These are phyloP conservation scores for Gari tellinella DNA, from an alignment of 2,888 invertebrate species.

Conservation along the genomic window DNA sequence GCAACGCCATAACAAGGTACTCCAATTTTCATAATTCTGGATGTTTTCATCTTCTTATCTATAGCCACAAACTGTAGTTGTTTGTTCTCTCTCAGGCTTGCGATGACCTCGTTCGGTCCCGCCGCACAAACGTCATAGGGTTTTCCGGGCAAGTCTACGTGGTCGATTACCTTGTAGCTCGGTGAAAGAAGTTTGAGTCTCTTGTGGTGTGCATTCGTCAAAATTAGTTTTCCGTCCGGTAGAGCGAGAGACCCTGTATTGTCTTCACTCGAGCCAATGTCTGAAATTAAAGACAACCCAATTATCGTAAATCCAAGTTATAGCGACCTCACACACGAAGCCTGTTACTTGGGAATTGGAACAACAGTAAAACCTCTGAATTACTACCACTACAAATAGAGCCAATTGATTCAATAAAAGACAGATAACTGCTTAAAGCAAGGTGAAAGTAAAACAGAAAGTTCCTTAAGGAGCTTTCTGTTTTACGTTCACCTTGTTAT, in stretches of 20 bases:
- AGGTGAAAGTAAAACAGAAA: no score
- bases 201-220: slow-evolving; percentile 53
- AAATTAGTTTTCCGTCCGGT: slow-evolving; percentile 39
- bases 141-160: slow-evolving; percentile 53
- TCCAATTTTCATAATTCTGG: slow-evolving; percentile 36
- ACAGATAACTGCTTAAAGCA: no score
- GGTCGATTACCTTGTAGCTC: slow-evolving; percentile 36
- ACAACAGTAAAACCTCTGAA: no score
- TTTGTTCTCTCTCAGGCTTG: slow-evolving; percentile 46
- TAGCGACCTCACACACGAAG: no score
- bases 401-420: no score
- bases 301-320: no score
- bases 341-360: no score
- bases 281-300: no score
- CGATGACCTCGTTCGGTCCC: slow-evolving; percentile 33
- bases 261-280: slow-evolving; percentile 47
- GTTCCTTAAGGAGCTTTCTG: no score
- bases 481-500: no score
- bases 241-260: slow-evolving; percentile 46
- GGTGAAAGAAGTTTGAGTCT: slow-evolving; percentile 50
- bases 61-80: slow-evolving; percentile 46
- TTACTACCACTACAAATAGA: no score
- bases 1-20: slow-evolving; percentile 52
- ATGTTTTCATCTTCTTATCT: slow-evolving; percentile 46
- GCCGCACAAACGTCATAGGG: slow-evolving; percentile 54